Evolutionary conservation across 2,113 vertebrate species (phyloP).

Genomic region (Paralichthys olivaceus): DNA sequence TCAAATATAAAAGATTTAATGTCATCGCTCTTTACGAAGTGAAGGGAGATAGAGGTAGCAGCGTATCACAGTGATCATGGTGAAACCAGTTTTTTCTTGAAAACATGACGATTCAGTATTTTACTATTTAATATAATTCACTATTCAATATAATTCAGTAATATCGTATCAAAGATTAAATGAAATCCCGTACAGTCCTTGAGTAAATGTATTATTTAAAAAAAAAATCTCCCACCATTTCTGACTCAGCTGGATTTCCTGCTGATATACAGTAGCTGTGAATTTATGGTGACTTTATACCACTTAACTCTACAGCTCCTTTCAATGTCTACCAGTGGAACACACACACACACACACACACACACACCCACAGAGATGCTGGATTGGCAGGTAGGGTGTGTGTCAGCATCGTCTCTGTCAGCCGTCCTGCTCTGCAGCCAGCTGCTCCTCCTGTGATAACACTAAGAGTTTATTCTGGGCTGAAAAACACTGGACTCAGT

Average conservation of each 20-base stretch:
- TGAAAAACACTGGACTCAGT: constrained; percentile 45
- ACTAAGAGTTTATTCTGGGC: constrained; percentile 52
- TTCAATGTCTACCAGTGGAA: constrained; percentile 13
- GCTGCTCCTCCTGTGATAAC: constrained; percentile 78
- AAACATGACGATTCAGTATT: no score
- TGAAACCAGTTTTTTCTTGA: neutral
- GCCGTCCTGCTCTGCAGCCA: constrained; percentile 64
- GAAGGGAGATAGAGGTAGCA: no score
- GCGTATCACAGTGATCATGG: no score
- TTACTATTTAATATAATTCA: no score
- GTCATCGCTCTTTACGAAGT: neutral
- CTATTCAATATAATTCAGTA: no score
- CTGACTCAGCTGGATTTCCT: constrained; percentile 12
- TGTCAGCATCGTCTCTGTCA: constrained; percentile 61
- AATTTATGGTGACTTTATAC: constrained; percentile 37
- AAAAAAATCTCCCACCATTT: neutral
- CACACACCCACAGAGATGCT: constrained; percentile 15
- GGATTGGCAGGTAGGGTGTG: constrained; percentile 56
- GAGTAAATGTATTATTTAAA: neutral
- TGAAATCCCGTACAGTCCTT: neutral
- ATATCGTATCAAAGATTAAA: neutral
- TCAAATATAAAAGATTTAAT: neutral
- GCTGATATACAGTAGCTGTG: neutral
- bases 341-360: constrained; percentile 1
- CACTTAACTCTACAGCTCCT: constrained; percentile 9